These are phyloP conservation scores for Monomorium pharaonis DNA, from an alignment of 1,140 invertebrate genomes.

Conservation along the genomic window DNA sequence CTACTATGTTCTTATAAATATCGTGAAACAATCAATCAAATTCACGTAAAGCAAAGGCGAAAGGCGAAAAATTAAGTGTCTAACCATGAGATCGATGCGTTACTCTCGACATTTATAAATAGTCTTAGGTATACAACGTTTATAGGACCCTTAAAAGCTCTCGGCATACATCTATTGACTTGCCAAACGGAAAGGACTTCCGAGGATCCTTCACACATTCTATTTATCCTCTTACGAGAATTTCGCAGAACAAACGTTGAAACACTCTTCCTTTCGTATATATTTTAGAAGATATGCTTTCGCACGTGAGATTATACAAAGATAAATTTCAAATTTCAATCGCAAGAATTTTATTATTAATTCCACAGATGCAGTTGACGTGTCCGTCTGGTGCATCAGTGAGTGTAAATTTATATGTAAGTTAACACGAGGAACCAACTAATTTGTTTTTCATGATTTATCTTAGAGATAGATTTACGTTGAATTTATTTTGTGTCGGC, in stretches of 20 bases:
- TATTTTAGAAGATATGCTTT: neutral
- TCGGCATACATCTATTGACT: slow-evolving; percentile 49
- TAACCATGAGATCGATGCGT: slow-evolving; percentile 41
- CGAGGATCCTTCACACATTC: slow-evolving; percentile 4
- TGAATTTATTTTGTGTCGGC: slow-evolving; percentile 32
- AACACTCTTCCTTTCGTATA: neutral
- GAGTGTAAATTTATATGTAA: neutral
- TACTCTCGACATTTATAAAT: slow-evolving; percentile 53
- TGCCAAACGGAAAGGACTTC: slow-evolving; percentile 25
- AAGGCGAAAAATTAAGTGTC: slow-evolving; percentile 58
- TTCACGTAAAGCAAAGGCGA: neutral
- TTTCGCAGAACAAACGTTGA: slow-evolving; percentile 5
- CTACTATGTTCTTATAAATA: neutral
- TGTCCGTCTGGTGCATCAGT: no score
- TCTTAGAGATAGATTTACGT: neutral
- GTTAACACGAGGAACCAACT: neutral
- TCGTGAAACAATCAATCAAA: slow-evolving; percentile 37
- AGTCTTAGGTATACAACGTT: slow-evolving; percentile 44
- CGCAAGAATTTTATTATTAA: slow-evolving; percentile 1
- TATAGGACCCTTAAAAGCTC: slow-evolving; percentile 46
- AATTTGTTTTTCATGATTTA: neutral
- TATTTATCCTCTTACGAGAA: slow-evolving; percentile 13
- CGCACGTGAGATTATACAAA: neutral
- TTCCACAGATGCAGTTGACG: neutral
- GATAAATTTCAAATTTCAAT: slow-evolving; percentile 19